Base-by-base conservation (phyloP, 2,797 vertebrate species). In the Bucorvus abyssinicus region DNA sequence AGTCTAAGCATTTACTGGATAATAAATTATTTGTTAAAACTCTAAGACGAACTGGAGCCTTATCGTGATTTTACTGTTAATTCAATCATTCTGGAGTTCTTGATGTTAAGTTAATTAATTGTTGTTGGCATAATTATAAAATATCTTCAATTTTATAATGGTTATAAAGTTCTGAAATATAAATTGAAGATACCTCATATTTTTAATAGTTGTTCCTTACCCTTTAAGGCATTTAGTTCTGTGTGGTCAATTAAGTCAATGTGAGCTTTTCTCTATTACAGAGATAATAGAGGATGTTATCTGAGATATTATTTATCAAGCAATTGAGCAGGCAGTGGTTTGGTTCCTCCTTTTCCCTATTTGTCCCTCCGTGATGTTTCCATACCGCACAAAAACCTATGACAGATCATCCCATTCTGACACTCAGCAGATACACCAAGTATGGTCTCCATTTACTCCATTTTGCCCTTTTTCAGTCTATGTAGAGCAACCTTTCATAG, bases 101-200 rank as follows among this genome's bases (percentile, higher is more conserved):
- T 60, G 22, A 70, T 93, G 70, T 95, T 92, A 94, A 83, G 81
- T 92, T 94, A 96, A 93, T 90, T 93, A 96, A 96, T 96, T 93
- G 83, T 95, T 96, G 92, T 96, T 93, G 78, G 80, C 89, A 81
- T 95, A 87, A 94, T 95, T 94, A 90, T 95, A 83, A 94, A 90
- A 80, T 64, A 84, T 42, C 29, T 74, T 91, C 44, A 3, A 4
- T 78, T 97, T 95, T 95, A 97, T 69, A 96, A 89, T 44, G 40
- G 64, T 38, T 44, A 91, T 96, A 95, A 96, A 94, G 84, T 95
- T 89, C 87, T 90, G 89, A 96, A 95, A 90, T 95, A 95, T 90
- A 96, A 96, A 91, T 95, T 96, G 87, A 96, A 96, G 89, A 73
- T 42, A 87, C 38, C 78, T 96, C 59, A 87, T 87, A 61, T 94